Conservation (phyloP, 2,797 vertebrate species). For the Pangasius djambal region DNA sequence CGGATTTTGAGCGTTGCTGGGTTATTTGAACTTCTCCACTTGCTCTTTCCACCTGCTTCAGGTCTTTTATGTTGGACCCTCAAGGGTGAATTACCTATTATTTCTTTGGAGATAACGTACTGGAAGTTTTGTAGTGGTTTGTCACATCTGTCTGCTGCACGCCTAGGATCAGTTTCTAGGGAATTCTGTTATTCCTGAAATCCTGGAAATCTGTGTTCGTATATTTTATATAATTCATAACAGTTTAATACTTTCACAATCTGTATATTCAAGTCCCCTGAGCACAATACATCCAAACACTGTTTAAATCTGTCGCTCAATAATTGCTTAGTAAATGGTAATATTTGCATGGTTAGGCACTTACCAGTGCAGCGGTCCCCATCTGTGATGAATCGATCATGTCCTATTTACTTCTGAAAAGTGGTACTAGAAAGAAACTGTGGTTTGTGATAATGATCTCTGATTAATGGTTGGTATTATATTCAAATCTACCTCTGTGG, state of each 20-base stretch:
- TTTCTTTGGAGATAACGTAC: not conserved
- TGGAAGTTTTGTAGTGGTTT: slow-evolving; percentile 53
- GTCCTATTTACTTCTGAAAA: slow-evolving; percentile 10
- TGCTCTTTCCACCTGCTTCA: slow-evolving; percentile 28
- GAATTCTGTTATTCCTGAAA: not conserved
- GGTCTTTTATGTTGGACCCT: slow-evolving; percentile 49
- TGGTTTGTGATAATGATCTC: slow-evolving; percentile 46
- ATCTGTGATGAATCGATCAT: slow-evolving; percentile 25
- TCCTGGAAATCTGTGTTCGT: not conserved
- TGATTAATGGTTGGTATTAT: slow-evolving; percentile 57
- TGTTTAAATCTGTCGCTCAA: slow-evolving; percentile 1
- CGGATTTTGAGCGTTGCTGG: slow-evolving; percentile 30
- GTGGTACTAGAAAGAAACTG: slow-evolving; percentile 28
- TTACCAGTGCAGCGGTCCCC: slow-evolving; percentile 4
- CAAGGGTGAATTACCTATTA: slow-evolving; percentile 39
- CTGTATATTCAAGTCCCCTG: not conserved
- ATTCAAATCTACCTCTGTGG: slow-evolving; percentile 61
- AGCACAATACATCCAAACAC: not conserved
- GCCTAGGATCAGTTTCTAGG: not conserved
- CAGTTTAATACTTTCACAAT: not conserved
- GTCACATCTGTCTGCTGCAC: slow-evolving; percentile 62
- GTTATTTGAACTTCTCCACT: slow-evolving; percentile 36
- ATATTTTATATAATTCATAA: not conserved
- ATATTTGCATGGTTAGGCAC: slow-evolving; percentile 25
- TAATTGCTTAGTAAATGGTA: slow-evolving; percentile 22